Evolutionary conservation across 2,113 vertebrate genomes (phyloP), one percentile per base, ranked within the genome.

Genomic region (Thunnus maccoyii): DNA sequence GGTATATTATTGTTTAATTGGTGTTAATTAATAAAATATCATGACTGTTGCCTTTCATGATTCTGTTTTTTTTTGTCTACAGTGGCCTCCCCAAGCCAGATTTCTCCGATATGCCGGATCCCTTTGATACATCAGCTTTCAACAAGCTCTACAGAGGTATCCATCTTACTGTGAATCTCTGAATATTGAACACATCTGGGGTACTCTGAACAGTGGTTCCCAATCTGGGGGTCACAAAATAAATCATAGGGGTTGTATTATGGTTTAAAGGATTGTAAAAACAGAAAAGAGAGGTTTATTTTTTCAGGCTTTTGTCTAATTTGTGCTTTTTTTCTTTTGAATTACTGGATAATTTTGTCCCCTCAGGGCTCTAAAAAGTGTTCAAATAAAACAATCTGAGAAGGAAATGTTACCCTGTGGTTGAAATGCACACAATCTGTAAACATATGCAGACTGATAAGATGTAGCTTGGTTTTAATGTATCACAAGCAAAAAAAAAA

Each of bases 81-180:
- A 99, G 98, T 92, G 95, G 91, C 77, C 93, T 96, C 54, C 93
- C 96, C 65, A 96, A 93, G 87, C 97, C 97, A 54, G 95, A 95
- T 90, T 99, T 99, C 93, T 96, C 96, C 67, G 92, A 97, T 55
- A 91, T 97, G 92, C 95, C 94, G 84, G 96, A 97, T 90, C 98
- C 98, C 44, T 99, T 99, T 57, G 96, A 97, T 86, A 99, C 97
- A 6, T 95, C 97, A 62, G 95, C 94, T 72, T 99, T 99, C 92
- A 97, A 96, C 94, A 97, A 96, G 92, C 96, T 99, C 82, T 99
- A 99, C 94, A 96, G 96, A 97, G 98, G 98, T 99, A 89, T 69
- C 61, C 47, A 27, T 76, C 46, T 20, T 8, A 18, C 32, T 50
- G 3, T 20, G 2, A 36, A 50, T n/a, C 7, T 60, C 52, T 47